Evolutionary conservation across 2,113 vertebrate species (phyloP), one percentile per base, ranked within the genome.

Genomic region (Calidris pygmaea): DNA sequence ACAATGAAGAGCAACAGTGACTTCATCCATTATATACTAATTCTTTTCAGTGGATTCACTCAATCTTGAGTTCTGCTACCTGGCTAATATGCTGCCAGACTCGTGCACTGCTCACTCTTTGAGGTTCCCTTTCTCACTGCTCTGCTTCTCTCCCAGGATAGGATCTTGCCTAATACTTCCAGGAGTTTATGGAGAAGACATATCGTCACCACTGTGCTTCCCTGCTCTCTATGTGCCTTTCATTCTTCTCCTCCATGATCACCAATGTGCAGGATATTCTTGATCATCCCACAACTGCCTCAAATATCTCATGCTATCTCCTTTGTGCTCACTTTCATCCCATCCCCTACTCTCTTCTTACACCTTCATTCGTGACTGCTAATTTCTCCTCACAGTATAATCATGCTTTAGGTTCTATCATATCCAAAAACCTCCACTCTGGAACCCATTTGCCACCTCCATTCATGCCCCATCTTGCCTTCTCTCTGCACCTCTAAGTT

Each of bases 291-390:
- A 35, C 34, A 7, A 11, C 26, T 67, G 6, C 47, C 48, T 47
- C 43, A 35, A 8, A 43, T 2, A 19, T 60, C 72, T 65, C 63
- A 7, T 1, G 0, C 8, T 34, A 5, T 22, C 27, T 55, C 16
- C 35, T 78, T 20, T 8, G 20, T 37, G 4, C 29, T 79, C 7
- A 2, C 34, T 52, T 43, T 19, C 34, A 22, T 19, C 74, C 56
- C 56, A 12, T 29, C n/a, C 45, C 30, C 45, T 55, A 10, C 50
- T 67, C 63, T 80, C 4, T 48, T 59, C 62, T 74, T 63, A 24
- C 18, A n/a, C 11, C 29, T 17, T 73, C 41, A 14, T 7, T 68
- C 3, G 0, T 21, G n/a, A 13, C 74, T 32, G 23, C 14, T 39
- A 13, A 58, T 60, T 89, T 56, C 52, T 71, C 12, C 60, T 58